phyloP scores from a whole-genome alignment of 2,113 vertebrate genomes.

The Rynchops niger region DNA sequence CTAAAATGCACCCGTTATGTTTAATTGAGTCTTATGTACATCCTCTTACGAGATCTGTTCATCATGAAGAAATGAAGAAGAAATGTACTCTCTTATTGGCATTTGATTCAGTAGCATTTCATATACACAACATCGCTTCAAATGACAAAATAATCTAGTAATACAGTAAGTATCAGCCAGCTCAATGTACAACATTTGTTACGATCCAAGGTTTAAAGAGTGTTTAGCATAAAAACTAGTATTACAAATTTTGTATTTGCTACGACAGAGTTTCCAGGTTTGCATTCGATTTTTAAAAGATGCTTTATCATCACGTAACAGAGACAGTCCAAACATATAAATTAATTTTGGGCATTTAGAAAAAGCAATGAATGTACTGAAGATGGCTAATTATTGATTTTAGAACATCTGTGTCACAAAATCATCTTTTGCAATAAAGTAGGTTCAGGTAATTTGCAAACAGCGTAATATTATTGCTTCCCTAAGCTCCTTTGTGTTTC shows the following conservation, averaged over 20 bases:
- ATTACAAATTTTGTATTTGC: background rate
- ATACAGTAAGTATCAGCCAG: background rate
- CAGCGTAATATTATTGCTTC: background rate
- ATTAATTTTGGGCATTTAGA: background rate
- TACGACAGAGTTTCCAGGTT: background rate
- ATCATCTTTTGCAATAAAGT: background rate
- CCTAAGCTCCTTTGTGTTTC: slow-evolving; percentile 28
- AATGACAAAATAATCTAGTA: background rate
- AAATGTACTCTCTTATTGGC: background rate
- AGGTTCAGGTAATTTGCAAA: background rate
- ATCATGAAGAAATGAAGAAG: background rate
- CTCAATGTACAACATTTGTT: background rate
- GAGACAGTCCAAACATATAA: background rate
- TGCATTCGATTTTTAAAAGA: background rate
- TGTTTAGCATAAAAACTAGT: background rate
- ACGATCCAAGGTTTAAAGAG: background rate
- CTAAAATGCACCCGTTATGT: background rate
- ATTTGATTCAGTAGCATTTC: background rate
- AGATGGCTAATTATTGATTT: background rate
- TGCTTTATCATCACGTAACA: background rate
- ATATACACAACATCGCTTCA: background rate
- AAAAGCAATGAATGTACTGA: background rate
- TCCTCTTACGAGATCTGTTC: background rate
- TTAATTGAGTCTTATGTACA: background rate
- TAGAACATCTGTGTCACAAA: background rate